Base-by-base conservation (phyloP, 2,888 invertebrate genomes). In the Halocaridina rubra region DNA sequence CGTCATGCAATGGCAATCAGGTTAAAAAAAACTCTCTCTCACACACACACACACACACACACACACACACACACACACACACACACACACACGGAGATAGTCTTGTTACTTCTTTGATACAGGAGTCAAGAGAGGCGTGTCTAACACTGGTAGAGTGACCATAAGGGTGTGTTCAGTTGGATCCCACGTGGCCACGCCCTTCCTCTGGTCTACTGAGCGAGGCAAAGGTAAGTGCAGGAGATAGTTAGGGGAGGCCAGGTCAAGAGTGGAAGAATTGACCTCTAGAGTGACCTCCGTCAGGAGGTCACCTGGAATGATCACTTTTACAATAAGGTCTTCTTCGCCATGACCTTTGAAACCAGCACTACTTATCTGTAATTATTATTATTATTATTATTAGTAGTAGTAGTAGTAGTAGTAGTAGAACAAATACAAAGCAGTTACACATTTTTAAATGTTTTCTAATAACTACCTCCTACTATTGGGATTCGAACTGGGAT, bases 121-220 rank as follows among this genome's bases (percentile, higher is more conserved):
- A 29, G 81, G 30, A 24, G 46, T 69, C n/a, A 82, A 57, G 16
- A 59, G 39, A 27, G 33, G 29, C 13, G 27, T 7, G 24, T 76
- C 39, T 7, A 19, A 39, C 10, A 53, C 64, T 2, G 82, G 82
- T 0, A 84, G 72, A 7, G 82, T 84, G 39, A 84, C 78, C 4
- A 76, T 67, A 22, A 84, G 82, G 22, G 82, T 78, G 64, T 78
- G 61, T 2, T 77, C 30, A 7, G 77, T 53, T 8, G 82, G 82
- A 29, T 84, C 82, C 82, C 82, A 84, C 59, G 78, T 84, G 29
- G 82, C 82, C 30, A 84, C 82, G 7, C 82, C 82, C 22, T 78
- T 61, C 19, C 72, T 30, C 39, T 84, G 82, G 39, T 77, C 69
- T 5, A 84, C 82, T 27, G 77, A 77, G 33, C 78, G 82, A 5